These are phyloP conservation scores for Falco punctatus DNA, from an alignment of 2,113 vertebrate genomes.

Conservation along the genomic window DNA sequence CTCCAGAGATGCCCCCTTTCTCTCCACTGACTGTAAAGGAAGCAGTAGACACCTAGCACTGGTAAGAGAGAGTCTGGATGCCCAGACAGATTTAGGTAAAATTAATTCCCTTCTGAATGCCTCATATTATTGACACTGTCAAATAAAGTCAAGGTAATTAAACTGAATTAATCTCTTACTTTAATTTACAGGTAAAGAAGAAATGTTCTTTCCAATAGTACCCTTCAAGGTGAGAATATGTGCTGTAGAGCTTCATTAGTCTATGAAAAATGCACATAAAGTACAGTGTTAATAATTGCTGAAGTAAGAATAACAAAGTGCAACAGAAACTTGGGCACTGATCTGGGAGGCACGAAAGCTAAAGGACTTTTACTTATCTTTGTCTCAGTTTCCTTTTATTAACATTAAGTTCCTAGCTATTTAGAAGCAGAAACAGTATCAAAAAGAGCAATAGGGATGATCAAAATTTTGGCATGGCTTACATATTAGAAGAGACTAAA, in stretches of 20 bases:
- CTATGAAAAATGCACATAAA: neutral
- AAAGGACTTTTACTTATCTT: neutral
- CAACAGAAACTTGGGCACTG: neutral
- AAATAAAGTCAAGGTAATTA: neutral
- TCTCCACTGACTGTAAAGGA: neutral
- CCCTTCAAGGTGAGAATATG: neutral
- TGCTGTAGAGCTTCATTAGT: neutral
- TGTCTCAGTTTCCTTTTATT: neutral
- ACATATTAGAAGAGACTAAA: neutral
- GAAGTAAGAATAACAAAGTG: neutral
- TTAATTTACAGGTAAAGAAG: neutral
- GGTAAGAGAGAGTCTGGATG: neutral
- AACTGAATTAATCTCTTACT: neutral
- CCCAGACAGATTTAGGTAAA: neutral
- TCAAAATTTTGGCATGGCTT: neutral
- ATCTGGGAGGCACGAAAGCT: neutral
- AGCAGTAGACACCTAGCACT: neutral
- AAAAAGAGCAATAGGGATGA: neutral
- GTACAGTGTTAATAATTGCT: neutral
- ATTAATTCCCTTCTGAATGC: neutral
- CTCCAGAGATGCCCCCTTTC: conserved; percentile 11
- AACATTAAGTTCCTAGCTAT: neutral
- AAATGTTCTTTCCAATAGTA: neutral
- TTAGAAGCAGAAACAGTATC: neutral
- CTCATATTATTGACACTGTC: neutral